Evolutionary conservation across 2,113 vertebrate species (phyloP).

Genomic region (Vidua macroura): DNA sequence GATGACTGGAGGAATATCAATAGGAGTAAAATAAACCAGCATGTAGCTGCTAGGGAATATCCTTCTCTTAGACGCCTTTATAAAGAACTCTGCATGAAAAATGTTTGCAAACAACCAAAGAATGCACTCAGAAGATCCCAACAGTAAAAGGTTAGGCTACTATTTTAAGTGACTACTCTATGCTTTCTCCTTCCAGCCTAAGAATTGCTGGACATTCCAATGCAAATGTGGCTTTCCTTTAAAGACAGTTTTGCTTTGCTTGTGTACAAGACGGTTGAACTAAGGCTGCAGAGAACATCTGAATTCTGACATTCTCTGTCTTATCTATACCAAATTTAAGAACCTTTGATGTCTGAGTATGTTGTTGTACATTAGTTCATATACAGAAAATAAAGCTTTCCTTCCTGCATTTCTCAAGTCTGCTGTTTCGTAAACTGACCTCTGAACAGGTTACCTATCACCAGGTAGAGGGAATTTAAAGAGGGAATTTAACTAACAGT

Average conservation of each 20-base stretch:
- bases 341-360: not conserved
- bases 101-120: not conserved
- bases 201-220: not conserved
- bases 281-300: not conserved
- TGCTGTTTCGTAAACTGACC: not conserved
- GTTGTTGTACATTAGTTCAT: not conserved
- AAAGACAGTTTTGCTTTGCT: not conserved
- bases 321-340: not conserved
- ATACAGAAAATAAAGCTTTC: not conserved
- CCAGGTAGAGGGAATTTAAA: not conserved
- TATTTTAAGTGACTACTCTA: not conserved
- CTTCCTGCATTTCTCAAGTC: not conserved
- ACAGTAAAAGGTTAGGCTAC: not conserved
- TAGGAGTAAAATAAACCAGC: not conserved
- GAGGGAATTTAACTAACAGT: not conserved
- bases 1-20: not conserved
- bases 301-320: not conserved
- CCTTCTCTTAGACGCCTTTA: not conserved
- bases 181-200: not conserved
- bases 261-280: not conserved
- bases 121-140: not conserved
- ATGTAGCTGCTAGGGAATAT: not conserved
- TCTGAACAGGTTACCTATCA: not conserved
- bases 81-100: not conserved
- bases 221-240: not conserved